Conservation (phyloP, 2,797 vertebrate genomes). For the Channa striata region DNA sequence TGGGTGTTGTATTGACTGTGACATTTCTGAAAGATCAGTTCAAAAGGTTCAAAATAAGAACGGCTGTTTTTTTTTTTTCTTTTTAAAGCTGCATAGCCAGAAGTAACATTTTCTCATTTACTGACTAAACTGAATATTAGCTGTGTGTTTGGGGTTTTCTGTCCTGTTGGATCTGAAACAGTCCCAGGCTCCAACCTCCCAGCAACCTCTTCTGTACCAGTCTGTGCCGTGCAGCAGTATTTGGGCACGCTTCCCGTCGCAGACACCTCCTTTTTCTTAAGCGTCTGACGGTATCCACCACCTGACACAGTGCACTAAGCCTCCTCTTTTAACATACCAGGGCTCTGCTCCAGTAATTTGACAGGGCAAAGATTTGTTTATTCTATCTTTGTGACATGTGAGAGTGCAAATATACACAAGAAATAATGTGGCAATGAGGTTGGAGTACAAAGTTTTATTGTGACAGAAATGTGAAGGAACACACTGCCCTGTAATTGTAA, state of each 20-base stretch:
- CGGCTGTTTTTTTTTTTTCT: too few relatives aligned
- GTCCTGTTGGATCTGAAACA: constrained; percentile 42
- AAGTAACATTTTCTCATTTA: constrained; percentile 5
- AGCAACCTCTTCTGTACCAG: constrained; percentile 31
- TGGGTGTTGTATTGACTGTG: constrained; percentile 7
- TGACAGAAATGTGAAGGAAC: constrained; percentile 65
- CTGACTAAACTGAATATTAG: neutral
- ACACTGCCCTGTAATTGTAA: constrained; percentile 44
- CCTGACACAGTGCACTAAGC: neutral
- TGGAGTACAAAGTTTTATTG: constrained; percentile 75
- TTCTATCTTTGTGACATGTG: constrained; percentile 3
- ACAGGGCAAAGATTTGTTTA: constrained; percentile 28
- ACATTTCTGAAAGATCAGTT: constrained; percentile 45
- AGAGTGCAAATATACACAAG: constrained; percentile 20
- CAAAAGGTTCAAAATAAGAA: constrained; percentile 16
- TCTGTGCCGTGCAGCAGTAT: constrained; percentile 32
- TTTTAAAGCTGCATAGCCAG: constrained; percentile 1
- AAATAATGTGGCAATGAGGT: constrained; percentile 27
- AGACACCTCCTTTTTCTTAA: constrained; percentile 10
- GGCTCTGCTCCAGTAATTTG: constrained; percentile 13
- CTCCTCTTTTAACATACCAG: constrained; percentile 14
- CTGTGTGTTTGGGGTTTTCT: constrained; percentile 22
- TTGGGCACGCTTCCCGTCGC: constrained; percentile 28
- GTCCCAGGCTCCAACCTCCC: constrained; percentile 19
- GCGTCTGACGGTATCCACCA: constrained; percentile 18